Evolutionary conservation across 64 coral and sea anemone genomes (phyloP).

Genomic region (Porites australiensis): DNA sequence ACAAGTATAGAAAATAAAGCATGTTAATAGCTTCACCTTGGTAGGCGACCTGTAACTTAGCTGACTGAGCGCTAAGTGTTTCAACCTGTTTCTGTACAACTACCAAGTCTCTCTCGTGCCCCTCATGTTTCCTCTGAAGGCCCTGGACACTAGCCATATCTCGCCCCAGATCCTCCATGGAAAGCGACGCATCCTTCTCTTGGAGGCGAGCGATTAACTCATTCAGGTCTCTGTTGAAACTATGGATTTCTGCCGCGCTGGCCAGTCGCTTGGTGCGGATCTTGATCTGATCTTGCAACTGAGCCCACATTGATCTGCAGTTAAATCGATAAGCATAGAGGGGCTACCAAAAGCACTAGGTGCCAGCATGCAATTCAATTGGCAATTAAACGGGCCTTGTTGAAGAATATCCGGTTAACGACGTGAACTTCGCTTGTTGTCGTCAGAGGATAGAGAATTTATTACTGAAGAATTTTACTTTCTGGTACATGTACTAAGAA

Average conservation of each 20-base stretch:
- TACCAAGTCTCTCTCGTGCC: slow-evolving; percentile 77
- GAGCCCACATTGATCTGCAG: slow-evolving; percentile 84
- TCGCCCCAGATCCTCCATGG: slow-evolving; percentile 85
- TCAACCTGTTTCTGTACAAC: slow-evolving; percentile 82
- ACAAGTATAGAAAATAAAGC: background rate
- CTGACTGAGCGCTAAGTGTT: slow-evolving; percentile 64
- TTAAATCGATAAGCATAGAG: no score
- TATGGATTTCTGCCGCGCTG: slow-evolving; percentile 92
- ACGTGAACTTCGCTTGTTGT: no score
- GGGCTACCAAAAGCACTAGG: no score
- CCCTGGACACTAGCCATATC: slow-evolving; percentile 88
- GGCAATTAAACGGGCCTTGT: no score
- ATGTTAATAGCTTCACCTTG: slow-evolving; percentile 51
- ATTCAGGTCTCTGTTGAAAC: slow-evolving; percentile 94
- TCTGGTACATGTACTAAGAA: no score
- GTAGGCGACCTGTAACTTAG: slow-evolving; percentile 73
- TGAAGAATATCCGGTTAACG: no score
- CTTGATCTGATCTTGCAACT: slow-evolving; percentile 85
- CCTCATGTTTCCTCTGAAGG: slow-evolving; percentile 91
- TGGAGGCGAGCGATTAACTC: slow-evolving; percentile 92
- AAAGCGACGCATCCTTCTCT: slow-evolving; percentile 83
- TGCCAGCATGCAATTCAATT: no score
- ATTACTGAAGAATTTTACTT: no score
- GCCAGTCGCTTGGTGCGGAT: slow-evolving; percentile 80
- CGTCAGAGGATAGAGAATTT: no score